Evolutionary conservation across 1,140 invertebrate species (phyloP).

Genomic region (Paraescarpia echinospica): DNA sequence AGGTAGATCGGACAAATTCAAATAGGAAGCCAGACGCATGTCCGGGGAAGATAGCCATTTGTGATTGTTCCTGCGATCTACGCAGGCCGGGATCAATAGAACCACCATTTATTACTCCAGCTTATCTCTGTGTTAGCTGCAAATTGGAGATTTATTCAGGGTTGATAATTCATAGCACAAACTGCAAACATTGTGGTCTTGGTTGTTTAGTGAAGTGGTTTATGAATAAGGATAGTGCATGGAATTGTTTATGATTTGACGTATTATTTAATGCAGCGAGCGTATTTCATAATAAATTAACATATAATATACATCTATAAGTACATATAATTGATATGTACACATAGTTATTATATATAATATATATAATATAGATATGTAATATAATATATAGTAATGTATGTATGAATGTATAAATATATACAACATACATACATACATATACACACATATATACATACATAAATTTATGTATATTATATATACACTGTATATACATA

Average conservation of each 20-base stretch:
- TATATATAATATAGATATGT: too few relatives aligned
- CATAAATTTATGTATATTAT: too few relatives aligned
- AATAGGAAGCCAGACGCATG: not conserved
- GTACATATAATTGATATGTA: too few relatives aligned
- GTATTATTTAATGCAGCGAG: too few relatives aligned
- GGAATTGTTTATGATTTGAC: not conserved
- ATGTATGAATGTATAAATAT: too few relatives aligned
- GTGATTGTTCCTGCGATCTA: not conserved
- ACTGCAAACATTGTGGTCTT: not conserved
- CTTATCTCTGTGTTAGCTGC: not conserved
- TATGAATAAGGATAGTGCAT: not conserved
- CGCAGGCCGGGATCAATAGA: not conserved
- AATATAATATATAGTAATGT: too few relatives aligned
- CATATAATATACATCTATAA: too few relatives aligned
- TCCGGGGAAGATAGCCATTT: not conserved
- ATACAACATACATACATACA: not conserved
- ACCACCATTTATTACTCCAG: not conserved
- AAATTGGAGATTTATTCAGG: conserved; percentile 6
- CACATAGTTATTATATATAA: too few relatives aligned
- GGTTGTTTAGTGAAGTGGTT: not conserved
- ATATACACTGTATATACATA: conserved; percentile 1
- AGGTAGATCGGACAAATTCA: not conserved
- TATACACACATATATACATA: not conserved
- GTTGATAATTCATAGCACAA: not conserved
- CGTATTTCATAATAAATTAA: too few relatives aligned